Conservation (phyloP, 2,888 invertebrate species). For the Eupithecia dodoneata region DNA sequence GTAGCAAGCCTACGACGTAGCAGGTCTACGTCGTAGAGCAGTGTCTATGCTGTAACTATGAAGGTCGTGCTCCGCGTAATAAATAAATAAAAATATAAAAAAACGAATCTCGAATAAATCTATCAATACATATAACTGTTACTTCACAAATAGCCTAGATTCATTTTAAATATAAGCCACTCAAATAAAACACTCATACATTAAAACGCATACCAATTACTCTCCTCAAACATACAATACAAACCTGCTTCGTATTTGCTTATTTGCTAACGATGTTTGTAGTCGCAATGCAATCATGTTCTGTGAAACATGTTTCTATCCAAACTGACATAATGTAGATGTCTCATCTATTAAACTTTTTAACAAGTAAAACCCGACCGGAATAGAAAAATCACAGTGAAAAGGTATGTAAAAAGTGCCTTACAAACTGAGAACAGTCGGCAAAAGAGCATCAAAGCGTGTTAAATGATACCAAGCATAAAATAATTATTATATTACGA, state of each 20-base stretch:
- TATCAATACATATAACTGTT: neutral
- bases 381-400: neutral
- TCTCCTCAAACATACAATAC: neutral
- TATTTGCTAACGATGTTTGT: conserved; percentile 1
- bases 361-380: neutral
- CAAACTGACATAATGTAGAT: neutral
- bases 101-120: neutral
- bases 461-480: neutral
- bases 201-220: neutral
- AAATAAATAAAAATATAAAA: neutral
- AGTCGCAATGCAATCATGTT: conserved; percentile 7
- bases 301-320: neutral
- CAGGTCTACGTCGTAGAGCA: neutral
- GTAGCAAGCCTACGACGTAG: conserved; percentile 6
- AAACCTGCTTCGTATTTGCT: neutral
- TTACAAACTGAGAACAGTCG: neutral
- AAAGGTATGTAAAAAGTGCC: neutral
- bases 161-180: neutral
- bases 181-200: neutral
- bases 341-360: neutral
- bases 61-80: neutral
- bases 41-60: no score
- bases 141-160: neutral
- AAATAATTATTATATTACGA: no score
- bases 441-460: neutral